Conservation (phyloP, 2,888 invertebrate species). For the Rhodophaea formosa region DNA sequence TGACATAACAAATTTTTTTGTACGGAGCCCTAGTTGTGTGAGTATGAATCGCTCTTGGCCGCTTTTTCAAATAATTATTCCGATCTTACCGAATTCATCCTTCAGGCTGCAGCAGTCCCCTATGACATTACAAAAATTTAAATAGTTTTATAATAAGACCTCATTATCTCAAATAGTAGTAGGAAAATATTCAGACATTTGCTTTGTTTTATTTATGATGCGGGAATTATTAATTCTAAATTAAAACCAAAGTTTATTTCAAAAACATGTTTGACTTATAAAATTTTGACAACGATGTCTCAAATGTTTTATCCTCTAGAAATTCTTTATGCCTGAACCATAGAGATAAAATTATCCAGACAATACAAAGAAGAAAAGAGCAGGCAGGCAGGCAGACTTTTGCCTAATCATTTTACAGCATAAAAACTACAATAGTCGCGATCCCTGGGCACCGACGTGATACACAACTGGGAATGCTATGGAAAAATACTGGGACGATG, state of each 20-base stretch:
- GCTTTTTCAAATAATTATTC: neutral
- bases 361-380: too few species aligned
- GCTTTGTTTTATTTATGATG: neutral
- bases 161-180: neutral
- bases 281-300: slow-evolving; percentile 24
- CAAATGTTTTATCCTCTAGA: neutral
- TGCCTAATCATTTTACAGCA: too few species aligned
- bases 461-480: too few species aligned
- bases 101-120: neutral
- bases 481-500: too few species aligned
- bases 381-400: too few species aligned
- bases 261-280: slow-evolving; percentile 5
- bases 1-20: too few species aligned
- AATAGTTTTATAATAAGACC: neutral
- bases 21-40: too few species aligned
- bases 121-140: slow-evolving; percentile 4
- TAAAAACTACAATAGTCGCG: too few species aligned
- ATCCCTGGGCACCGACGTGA: too few species aligned
- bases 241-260: neutral
- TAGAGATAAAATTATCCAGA: neutral
- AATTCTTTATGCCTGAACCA: neutral
- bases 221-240: neutral
- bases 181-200: neutral
- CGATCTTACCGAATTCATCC: neutral
- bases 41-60: too few species aligned